phyloP scores from a whole-genome alignment of 2,113 vertebrate genomes.

The Hirundichthys speculiger region DNA sequence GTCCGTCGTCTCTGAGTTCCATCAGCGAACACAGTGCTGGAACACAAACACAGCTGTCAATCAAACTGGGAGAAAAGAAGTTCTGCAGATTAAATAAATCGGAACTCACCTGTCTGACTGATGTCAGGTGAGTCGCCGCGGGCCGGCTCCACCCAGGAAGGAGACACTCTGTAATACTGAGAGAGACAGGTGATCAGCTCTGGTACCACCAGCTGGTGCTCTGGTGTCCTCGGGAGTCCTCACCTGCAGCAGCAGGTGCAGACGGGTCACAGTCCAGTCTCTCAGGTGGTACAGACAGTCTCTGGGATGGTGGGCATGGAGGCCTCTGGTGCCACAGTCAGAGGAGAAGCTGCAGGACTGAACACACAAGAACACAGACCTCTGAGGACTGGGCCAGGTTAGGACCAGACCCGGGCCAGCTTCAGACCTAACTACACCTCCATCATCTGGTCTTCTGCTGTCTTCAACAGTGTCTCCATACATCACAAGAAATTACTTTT shows the following conservation, averaged over 20 bases:
- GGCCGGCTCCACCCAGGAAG: constrained; percentile 51
- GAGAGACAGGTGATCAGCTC: constrained; percentile 3
- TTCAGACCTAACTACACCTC: no score
- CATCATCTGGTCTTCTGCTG: no score
- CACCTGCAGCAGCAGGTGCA: constrained; percentile 77
- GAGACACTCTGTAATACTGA: constrained; percentile 70
- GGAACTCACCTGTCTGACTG: constrained; percentile 39
- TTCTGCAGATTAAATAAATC: no score
- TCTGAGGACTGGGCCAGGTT: not conserved
- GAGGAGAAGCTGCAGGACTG: constrained; percentile 78
- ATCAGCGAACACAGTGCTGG: constrained; percentile 72
- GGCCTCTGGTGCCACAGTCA: constrained; percentile 72
- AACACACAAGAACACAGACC: not conserved
- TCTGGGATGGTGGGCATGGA: constrained; percentile 83
- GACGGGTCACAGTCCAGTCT: constrained; percentile 78
- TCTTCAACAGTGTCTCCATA: no score
- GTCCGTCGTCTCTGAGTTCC: constrained; percentile 68
- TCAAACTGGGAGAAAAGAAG: not conserved
- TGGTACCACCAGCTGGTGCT: not conserved
- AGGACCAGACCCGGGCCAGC: not conserved
- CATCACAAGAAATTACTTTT: no score
- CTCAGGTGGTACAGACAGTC: constrained; percentile 83
- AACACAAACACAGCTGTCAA: not conserved
- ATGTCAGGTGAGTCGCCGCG: not conserved
- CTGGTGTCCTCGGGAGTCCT: not conserved